Percentiles rank a stretch among this genome's conserved stretches.
phyloP scores from a whole-genome alignment of 2,888 invertebrate species.

The Spilarctia lutea region DNA sequence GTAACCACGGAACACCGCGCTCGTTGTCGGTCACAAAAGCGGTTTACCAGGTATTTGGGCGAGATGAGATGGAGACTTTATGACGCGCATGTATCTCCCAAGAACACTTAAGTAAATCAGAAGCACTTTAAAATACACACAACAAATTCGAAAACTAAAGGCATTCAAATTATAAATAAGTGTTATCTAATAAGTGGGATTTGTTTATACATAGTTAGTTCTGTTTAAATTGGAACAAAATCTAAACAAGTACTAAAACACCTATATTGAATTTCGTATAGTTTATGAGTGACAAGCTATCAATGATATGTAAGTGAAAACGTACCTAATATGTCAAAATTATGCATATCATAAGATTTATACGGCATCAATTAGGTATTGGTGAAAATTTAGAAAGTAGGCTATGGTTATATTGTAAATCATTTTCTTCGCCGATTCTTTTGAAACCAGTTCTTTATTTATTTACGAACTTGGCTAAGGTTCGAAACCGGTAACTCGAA shows the following conservation, averaged over 20 bases:
- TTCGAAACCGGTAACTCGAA: constrained; percentile 31
- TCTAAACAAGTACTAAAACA: too few relatives aligned
- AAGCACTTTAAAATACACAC: neutral
- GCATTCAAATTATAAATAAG: neutral
- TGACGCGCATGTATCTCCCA: constrained; percentile 36
- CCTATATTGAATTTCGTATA: neutral
- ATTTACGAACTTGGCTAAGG: constrained; percentile 18
- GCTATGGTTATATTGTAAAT: constrained; percentile 34
- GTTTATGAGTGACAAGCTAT: neutral
- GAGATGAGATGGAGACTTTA: constrained; percentile 67
- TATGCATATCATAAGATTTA: neutral
- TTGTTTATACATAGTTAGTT: neutral
- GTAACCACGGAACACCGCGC: constrained; percentile 71
- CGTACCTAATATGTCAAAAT: neutral
- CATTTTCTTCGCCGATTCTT: constrained; percentile 37
- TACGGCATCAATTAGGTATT: constrained; percentile 18
- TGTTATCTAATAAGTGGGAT: neutral
- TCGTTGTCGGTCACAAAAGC: constrained; percentile 62
- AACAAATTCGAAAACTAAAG: neutral
- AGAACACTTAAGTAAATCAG: neutral
- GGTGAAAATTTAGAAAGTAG: constrained; percentile 44
- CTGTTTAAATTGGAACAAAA: neutral
- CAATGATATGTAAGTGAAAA: neutral
- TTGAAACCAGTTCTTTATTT: constrained; percentile 41
- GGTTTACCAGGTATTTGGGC: constrained; percentile 70